Conservation (phyloP, 2,797 vertebrate genomes). For the Coreius guichenoti region DNA sequence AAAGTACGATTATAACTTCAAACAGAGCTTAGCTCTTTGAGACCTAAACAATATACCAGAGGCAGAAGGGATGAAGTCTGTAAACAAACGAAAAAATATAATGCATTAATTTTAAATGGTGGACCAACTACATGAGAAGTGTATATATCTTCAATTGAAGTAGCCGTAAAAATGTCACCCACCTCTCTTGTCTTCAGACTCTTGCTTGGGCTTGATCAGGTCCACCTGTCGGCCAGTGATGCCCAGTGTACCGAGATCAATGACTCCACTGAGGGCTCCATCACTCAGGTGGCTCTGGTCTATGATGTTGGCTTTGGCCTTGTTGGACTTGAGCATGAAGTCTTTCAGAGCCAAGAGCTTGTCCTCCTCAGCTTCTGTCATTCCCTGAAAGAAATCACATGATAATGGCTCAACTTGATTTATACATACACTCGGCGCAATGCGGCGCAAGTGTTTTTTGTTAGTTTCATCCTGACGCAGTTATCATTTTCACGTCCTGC, state of each 20-base stretch:
- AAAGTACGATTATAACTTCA: constrained; percentile 40
- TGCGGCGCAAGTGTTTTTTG: no score
- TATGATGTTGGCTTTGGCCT: constrained; percentile 94
- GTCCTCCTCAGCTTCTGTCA: constrained; percentile 97
- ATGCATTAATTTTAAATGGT: constrained; percentile 9
- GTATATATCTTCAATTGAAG: background rate
- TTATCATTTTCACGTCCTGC: no score
- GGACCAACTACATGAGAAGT: background rate
- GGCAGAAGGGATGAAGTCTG: constrained; percentile 57
- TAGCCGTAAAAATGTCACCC: constrained; percentile 56
- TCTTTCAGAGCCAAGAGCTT: constrained; percentile 95
- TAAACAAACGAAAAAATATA: constrained; percentile 41
- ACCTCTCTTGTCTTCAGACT: constrained; percentile 94
- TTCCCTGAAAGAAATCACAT: constrained; percentile 80
- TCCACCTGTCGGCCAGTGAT: constrained; percentile 93
- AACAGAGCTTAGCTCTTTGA: constrained; percentile 39
- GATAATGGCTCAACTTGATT: background rate
- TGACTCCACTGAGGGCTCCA: constrained; percentile 86
- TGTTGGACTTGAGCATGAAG: constrained; percentile 98
- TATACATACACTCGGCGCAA: background rate
- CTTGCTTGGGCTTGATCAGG: constrained; percentile 89
- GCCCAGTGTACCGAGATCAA: constrained; percentile 87
- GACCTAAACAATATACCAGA: constrained; percentile 59
- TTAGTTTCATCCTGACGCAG: no score
- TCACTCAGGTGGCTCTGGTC: constrained; percentile 92